Conservation (phyloP, 2,797 vertebrate species). For the Prionace glauca region DNA sequence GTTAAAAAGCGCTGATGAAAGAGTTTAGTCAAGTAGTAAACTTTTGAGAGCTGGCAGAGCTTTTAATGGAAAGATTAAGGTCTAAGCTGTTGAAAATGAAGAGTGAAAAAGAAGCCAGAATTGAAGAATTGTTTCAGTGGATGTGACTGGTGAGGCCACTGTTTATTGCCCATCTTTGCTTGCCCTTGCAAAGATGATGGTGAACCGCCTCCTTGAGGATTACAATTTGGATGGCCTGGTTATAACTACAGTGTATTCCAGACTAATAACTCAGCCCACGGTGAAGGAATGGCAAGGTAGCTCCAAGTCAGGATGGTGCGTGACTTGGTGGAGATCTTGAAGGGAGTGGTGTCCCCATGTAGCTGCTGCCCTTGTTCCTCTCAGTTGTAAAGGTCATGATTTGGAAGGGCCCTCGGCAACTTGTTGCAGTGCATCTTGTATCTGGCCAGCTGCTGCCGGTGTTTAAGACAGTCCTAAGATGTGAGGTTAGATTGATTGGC, state of each 20-base stretch:
- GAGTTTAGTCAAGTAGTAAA: neutral
- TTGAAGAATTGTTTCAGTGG: neutral
- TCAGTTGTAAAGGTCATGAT: too few relatives aligned
- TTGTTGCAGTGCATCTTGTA: too few relatives aligned
- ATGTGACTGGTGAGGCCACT: neutral
- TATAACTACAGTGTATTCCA: neutral
- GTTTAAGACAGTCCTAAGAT: too few relatives aligned
- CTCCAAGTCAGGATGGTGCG: too few relatives aligned
- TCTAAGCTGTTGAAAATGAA: neutral
- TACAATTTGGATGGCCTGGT: neutral
- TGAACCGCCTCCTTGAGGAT: neutral
- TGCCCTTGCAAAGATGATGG: neutral
- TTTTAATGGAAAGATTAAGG: neutral
- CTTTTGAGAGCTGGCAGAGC: neutral
- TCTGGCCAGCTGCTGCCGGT: too few relatives aligned
- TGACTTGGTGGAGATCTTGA: too few relatives aligned
- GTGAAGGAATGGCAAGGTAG: neutral
- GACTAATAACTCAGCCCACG: neutral
- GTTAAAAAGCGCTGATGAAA: neutral
- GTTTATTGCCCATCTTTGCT: neutral
- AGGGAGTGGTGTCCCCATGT: too few relatives aligned
- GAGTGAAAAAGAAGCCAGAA: neutral
- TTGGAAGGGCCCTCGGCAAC: too few relatives aligned
- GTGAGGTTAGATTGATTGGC: too few relatives aligned
- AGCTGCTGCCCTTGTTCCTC: too few relatives aligned